Base-by-base conservation (phyloP, 2,888 invertebrate genomes). In the Pemphredon lugubris region DNA sequence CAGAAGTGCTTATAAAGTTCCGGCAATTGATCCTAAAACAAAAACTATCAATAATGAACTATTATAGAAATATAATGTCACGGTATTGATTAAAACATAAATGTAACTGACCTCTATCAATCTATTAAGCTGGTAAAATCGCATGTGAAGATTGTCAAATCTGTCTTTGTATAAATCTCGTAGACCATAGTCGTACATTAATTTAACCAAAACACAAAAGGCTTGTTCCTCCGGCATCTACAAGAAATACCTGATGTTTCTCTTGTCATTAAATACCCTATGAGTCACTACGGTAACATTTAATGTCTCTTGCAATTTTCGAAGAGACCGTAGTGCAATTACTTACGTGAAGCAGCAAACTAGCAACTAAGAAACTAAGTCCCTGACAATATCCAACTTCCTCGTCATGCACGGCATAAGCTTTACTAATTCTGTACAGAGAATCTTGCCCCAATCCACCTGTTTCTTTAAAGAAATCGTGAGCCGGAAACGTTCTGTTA, bases 181-280 rank as follows among this genome's bases (percentile, higher is more conserved):
- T 59, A 99, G 90, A 0, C 96, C 95, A 87, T 99, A 99, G 64
- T 97, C 96, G 89, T 97, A 98, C 99, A 99, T 99, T 18, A 99
- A 93, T 79, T 97, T 96, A 1, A 98, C 97, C 58, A 99, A 91
- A 13, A 99, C 95, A 88, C 97, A 97, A 90, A 99, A 99, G 0
- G 99, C 98, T 92, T 99, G 98, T 89, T 99, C 99, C 91, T 99
- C 99, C 0, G 99, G 98, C 98, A 99, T 99, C 98, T 99, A 88
- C 4, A 75, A 82, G 5, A 74, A 74, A 73, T 61, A 61, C 30
- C 26, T 48, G 47, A 53, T 26, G 44, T 78, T 67, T 73, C 51
- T 50, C 51, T 50, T 64, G 13, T 70, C 45, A 58, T 60, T 59
- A 59, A 60, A 70, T 32, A 44, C 21, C 64, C 51, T 64, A 58